Conservation (phyloP, 2,797 vertebrate species). For the Crossoptilon crossoptilon region DNA sequence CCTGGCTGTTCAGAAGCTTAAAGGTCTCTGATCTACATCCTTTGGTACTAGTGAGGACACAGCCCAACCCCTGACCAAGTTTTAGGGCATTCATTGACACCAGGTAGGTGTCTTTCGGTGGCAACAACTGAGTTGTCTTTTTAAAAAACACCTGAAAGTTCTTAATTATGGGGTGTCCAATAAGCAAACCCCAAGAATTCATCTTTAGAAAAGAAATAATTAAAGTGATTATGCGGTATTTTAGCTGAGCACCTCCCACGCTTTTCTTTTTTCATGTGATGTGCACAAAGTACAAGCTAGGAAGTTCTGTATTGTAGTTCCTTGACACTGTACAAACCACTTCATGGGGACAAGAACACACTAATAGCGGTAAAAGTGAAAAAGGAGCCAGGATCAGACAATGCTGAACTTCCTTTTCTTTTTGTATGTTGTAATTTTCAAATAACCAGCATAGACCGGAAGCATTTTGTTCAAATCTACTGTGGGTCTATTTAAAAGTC, state of each 20-base stretch:
- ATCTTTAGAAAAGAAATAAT: conserved; percentile 1
- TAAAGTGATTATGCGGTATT: background rate
- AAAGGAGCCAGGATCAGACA: background rate
- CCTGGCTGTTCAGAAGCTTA: background rate
- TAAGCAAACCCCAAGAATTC: background rate
- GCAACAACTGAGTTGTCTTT: background rate
- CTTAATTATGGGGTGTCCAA: background rate
- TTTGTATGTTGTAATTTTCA: background rate
- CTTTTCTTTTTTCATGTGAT: background rate
- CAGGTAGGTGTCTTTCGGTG: background rate
- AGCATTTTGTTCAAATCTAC: conserved; percentile 41
- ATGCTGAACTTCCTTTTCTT: background rate
- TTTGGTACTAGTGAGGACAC: background rate
- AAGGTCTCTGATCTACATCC: background rate
- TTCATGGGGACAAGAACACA: background rate
- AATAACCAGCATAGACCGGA: background rate
- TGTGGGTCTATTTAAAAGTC: conserved; percentile 38
- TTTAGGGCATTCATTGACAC: background rate
- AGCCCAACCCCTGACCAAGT: background rate
- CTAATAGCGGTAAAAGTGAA: background rate
- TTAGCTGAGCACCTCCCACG: conserved; percentile 19
- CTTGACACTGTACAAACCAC: background rate
- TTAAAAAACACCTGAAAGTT: background rate
- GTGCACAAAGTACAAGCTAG: background rate
- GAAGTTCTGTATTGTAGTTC: background rate